Conservation (phyloP, 2,113 vertebrate species). For the Phrynosoma platyrhinos region DNA sequence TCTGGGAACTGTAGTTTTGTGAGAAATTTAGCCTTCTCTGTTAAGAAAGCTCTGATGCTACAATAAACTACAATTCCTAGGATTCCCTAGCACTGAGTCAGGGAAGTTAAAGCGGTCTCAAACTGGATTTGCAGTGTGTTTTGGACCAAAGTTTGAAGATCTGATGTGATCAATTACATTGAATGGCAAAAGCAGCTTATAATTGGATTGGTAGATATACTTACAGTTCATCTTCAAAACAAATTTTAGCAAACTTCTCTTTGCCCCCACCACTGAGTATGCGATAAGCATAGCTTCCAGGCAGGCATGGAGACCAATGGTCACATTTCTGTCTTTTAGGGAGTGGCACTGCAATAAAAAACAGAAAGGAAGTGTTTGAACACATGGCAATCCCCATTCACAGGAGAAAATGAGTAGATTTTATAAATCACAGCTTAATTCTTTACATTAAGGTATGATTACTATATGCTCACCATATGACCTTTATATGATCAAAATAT, state of each 20-base stretch:
- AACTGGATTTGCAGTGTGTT: no score
- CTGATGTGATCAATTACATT: no score
- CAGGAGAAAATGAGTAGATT: not conserved
- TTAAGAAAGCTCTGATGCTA: no score
- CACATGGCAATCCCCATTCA: not conserved
- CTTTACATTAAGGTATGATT: not conserved
- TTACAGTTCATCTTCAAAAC: constrained; percentile 82
- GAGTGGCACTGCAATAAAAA: constrained; percentile 66
- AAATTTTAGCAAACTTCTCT: constrained; percentile 69
- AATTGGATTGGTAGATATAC: constrained; percentile 47
- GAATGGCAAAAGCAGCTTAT: not conserved
- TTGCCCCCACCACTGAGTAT: constrained; percentile 74
- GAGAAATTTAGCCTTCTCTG: no score
- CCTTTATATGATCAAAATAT: not conserved
- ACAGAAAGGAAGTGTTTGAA: not conserved
- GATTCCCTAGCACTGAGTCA: not conserved
- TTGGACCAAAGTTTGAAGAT: not conserved
- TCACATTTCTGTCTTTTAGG: constrained; percentile 80
- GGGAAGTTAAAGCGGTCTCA: no score
- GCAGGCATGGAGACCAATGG: constrained; percentile 71
- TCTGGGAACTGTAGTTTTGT: no score
- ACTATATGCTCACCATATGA: not conserved
- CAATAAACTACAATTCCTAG: not conserved
- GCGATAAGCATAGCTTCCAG: constrained; percentile 68
- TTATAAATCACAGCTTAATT: not conserved